Evolutionary conservation across 1,140 invertebrate species (phyloP), one percentile per base, ranked within the genome.

Genomic region (Zaprionus taronus): DNA sequence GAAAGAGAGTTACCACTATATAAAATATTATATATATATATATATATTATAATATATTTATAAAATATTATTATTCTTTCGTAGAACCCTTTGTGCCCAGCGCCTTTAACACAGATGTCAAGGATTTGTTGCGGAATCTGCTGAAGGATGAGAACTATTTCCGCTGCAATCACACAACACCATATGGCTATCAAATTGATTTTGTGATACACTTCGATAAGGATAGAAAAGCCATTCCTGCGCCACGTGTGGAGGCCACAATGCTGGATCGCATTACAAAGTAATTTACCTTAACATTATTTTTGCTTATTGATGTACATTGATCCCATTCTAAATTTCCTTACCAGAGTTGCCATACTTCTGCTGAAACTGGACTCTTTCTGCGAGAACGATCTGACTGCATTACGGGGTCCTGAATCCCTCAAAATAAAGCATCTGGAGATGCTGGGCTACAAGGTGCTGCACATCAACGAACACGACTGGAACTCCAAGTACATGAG

Each of bases 361-460:
- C 58, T 94, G 63, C 69, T 93, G 0, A 89, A 90, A 36, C 56
- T 91, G 14, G 91, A 93, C 58, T 87, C 91, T n/a, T 93, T 93
- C 73, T 93, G 92, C 31, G 80, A 91, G 38, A 93, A 93, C 31
- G 84, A 93, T 77, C 41, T 92, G n/a, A 84, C 79, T 5, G 79
- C 92, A 4, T 51, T 94, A 44, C 93, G 91, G 34, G 94, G 94
- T 4, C 78, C 86, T 1, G 91, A 93, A 56, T 92, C 92, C 24
- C 72, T 94, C 41, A 93, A 93, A 73, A 93, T 93, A 17, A 91
- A 94, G 70, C 95, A 95, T 91, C 89, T 95, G 49, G 95, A 95
- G 92, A 94, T 95, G 62, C 89, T 95, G 72, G 95, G 95, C 14
- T 95, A 95, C 70, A 93, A 93, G 71, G 94, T 95, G 5, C 74